Conservation (phyloP, 2,113 vertebrate genomes). For the Petrocephalus zakoni region DNA sequence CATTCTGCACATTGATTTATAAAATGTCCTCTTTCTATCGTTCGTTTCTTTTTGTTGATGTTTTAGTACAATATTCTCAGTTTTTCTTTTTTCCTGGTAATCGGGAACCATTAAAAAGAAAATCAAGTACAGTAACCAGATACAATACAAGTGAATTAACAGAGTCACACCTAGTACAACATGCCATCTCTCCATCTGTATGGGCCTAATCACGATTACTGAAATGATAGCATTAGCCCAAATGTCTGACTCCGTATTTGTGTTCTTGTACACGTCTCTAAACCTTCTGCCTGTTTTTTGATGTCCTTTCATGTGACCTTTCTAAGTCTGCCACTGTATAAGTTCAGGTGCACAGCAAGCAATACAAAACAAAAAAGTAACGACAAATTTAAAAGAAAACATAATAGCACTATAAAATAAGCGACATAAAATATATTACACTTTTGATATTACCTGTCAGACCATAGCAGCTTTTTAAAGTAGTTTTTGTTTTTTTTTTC, state of each 20-base stretch:
- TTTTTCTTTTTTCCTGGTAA: not conserved
- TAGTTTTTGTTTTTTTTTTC: conserved; percentile 52
- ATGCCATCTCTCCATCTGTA: not conserved
- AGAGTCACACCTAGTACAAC: not conserved
- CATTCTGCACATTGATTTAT: not conserved
- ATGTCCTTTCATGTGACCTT: not conserved
- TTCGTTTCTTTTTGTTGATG: not conserved
- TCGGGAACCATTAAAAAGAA: not conserved
- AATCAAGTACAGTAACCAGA: not conserved
- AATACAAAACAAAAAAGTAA: conserved; percentile 22
- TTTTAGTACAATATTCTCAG: not conserved
- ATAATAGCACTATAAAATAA: conserved; percentile 47
- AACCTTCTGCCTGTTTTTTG: not conserved
- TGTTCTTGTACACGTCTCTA: not conserved
- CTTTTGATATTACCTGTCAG: conserved; percentile 58
- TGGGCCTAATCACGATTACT: not conserved
- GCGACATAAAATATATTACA: conserved; percentile 45
- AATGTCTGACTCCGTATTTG: not conserved
- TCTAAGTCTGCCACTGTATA: conserved; percentile 50
- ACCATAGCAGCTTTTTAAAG: conserved; percentile 75
- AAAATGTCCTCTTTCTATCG: not conserved
- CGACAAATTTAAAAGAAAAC: conserved; percentile 43
- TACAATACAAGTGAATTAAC: not conserved
- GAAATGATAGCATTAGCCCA: not conserved
- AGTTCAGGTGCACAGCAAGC: conserved; percentile 55